Base-by-base conservation (phyloP, 2,797 vertebrate genomes). In the Poecilia velifera region DNA sequence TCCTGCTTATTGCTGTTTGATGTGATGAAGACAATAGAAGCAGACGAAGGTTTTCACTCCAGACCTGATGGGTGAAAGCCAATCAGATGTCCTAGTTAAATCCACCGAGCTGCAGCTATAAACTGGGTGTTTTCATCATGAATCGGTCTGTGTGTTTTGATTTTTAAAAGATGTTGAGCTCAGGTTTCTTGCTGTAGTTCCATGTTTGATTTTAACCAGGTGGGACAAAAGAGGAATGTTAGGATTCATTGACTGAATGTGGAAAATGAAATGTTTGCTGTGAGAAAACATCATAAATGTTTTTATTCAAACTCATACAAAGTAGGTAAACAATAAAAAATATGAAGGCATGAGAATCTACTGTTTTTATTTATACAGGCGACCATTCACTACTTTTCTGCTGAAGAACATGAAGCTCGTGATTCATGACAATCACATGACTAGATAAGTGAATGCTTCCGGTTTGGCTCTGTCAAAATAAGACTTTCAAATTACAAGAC, bases 1-100 rank as follows among this genome's bases (percentile, higher is more conserved):
- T 49, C 45, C 59, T 70, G 62, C 75, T 76, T n/a, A 46, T 18
- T 0, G 41, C 73, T 47, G 43, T 76, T 66, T 45, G 62, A 51
- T 73, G 34, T 73, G 72, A 73, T 12, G 47, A 34, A 41, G 66
- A 39, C 36, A 53, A 31, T 53, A 12, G 36, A 70, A 70, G 66
- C 66, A 43, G 6, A 22, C 12, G 46, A 53, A 53, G 31, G n/a
- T 31, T 20, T 18, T 51, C 46, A 51, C 16, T 51, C 46, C 28
- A 20, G 9, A 39, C 20, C 64, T 39, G 64, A 66, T 66, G 64
- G 2, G 39, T 8, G 16, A 36, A 62, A 36, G 34, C 39, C 66
- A 13, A 70, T 43, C 66, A 70, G 39, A 43, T 3, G 66, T 25
- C 36, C 31, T 39, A 39, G 64, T 66, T 22, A 39, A 66, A 34